Base-by-base conservation (phyloP, 2,888 invertebrate genomes). In the Allacma fusca region DNA sequence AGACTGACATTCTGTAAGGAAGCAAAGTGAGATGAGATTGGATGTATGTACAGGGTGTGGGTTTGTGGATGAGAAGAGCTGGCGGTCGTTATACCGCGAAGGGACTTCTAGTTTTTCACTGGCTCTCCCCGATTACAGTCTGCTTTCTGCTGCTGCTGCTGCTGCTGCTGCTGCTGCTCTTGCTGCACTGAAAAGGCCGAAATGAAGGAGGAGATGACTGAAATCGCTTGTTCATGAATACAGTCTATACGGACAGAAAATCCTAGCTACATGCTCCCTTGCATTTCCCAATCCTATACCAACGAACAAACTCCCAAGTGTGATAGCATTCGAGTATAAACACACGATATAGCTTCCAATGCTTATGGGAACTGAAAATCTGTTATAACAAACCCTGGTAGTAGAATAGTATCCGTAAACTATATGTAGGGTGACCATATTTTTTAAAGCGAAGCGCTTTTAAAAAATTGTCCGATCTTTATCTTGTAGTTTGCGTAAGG, bases 131-230 rank as follows among this genome's bases (percentile, higher is more conserved):
- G 50, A 50, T 16, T 50, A 9, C 16, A n/a, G 19, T n/a, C n/a
- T n/a, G n/a, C n/a, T 16, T 50, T 13, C 19, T 50, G 7, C 50
- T 50, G 7, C n/a, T 13, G 50, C 50, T 12, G 5, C 50, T 50
- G 19, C 50, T 50, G 5, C 19, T 50, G 7, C 50, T 50, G 7
- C n/a, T 13, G 50, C 50, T 12, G 5, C 50, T 50, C 19, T 34
- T 34, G 50, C 19, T 12, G 50, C 19, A 50, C 9, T 50, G 50
- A 50, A 50, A 62, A 29, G 23, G 23, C 26, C 34, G 68, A 26
- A 40, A 69, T 5, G 13, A 69, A 40, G 68, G 40, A 69, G 68
- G 68, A 40, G 68, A 40, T 69, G 68, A 69, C 40, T 69, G 68
- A 69, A 69, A 40, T 69, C 68, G 40, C 68, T 69, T 40, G 68